These are phyloP conservation scores for Myodes glareolus DNA, from an alignment of 2,113 vertebrate species.

Conservation along the genomic window DNA sequence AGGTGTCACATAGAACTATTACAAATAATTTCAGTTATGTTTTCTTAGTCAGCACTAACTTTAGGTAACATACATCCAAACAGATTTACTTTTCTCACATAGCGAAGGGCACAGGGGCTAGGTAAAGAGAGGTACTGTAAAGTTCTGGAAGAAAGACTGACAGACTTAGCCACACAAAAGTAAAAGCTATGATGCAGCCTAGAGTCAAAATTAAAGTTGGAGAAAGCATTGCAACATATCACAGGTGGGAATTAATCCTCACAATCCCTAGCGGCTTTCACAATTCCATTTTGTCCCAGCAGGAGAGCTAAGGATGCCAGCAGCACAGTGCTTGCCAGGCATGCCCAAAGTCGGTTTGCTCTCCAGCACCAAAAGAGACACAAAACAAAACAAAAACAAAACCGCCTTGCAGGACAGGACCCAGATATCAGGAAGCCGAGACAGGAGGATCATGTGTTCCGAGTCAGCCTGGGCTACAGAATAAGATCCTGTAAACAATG, in stretches of 20 bases:
- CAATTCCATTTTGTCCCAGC: background rate
- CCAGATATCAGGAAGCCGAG: background rate
- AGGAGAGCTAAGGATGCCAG: background rate
- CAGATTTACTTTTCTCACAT: slow-evolving; percentile 15
- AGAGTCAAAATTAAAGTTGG: background rate
- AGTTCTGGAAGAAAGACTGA: background rate
- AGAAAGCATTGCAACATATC: background rate
- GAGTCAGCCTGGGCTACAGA: background rate
- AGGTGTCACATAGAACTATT: background rate
- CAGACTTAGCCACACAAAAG: background rate
- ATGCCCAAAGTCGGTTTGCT: background rate
- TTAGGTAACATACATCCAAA: background rate
- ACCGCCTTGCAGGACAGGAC: too few relatives aligned
- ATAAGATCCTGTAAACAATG: background rate
- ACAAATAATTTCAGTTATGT: slow-evolving; percentile 29
- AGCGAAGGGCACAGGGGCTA: background rate
- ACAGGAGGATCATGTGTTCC: background rate
- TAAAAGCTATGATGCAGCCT: background rate
- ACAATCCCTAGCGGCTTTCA: background rate
- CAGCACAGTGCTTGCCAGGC: background rate
- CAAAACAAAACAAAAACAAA: background rate
- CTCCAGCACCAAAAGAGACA: background rate
- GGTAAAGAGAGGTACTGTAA: background rate
- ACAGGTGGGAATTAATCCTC: background rate
- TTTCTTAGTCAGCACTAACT: slow-evolving; percentile 28